Base-by-base conservation (phyloP, 2,113 vertebrate genomes). In the Aramus guarauna region DNA sequence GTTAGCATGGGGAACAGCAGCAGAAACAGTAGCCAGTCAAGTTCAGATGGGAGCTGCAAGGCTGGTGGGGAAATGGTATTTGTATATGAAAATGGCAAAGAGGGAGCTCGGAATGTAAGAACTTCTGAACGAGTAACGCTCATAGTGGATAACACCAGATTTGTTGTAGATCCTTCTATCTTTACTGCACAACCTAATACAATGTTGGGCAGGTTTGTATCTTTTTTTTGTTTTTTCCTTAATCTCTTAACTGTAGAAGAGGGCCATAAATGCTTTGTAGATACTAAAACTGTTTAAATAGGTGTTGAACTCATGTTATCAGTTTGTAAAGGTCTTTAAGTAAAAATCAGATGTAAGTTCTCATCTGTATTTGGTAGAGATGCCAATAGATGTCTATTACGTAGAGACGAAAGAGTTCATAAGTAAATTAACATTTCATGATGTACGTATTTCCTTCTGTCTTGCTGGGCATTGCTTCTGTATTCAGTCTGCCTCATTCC, bases 111-210 rank as follows among this genome's bases (percentile, higher is more conserved):
- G 71, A 99, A 97, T n/a, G 71, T 99, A 30, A 97, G 99, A 80
- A 99, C 98, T 4, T 99, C 99, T 6, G 99, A 99, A 97, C 98
- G 99, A 96, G 99, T 99, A 45, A 99, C 99, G 1, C 98, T 99
- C 22, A 99, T 99, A 39, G 99, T 99, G 94, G 99, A 99, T 97
- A 99, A 99, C 97, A 99, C 99, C 36, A 99, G 99, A 98, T 99
- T 99, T 95, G 99, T 99, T 79, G 99, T 99, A 55, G 99, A 99
- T 97, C 99, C 99, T 58, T 98, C 99, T 47, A 99, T 99, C 97
- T 99, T 99, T 96, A 99, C 99, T 20, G 99, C 99, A 90, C 99
- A 99, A 47, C 99, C 99, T 94, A 99, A 99, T 93, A 99, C 99
- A 32, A 99, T 99, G 99, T 97, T 99, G 98, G 99, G 99, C 98